Conservation (phyloP, 1,140 invertebrate species). For the Anoplophora glabripennis region DNA sequence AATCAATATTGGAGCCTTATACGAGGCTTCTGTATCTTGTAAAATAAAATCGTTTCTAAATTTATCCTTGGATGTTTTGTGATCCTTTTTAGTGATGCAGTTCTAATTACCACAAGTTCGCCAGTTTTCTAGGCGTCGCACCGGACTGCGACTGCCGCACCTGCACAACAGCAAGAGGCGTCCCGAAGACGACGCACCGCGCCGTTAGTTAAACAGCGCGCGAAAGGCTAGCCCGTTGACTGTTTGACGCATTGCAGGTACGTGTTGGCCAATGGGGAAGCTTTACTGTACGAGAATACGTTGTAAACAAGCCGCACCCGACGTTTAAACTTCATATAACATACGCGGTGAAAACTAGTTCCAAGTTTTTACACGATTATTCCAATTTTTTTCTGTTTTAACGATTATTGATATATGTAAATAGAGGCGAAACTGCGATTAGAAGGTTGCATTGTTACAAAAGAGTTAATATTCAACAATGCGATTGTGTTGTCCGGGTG, state of each 20-base stretch:
- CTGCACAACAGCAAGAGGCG: constrained; percentile 32
- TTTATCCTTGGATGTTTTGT: too few relatives aligned
- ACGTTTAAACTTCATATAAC: constrained; percentile 54
- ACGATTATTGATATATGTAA: too few relatives aligned
- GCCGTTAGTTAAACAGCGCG: constrained; percentile 37
- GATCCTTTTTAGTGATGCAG: too few relatives aligned
- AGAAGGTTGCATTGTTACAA: too few relatives aligned
- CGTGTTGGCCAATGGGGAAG: constrained; percentile 66
- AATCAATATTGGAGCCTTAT: too few relatives aligned
- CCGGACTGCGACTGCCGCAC: constrained; percentile 28
- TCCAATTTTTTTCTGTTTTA: too few relatives aligned
- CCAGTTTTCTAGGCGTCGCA: constrained; percentile 5
- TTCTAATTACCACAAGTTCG: too few relatives aligned
- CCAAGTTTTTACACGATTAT: constrained; percentile 51
- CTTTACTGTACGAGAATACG: constrained; percentile 48
- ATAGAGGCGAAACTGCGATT: too few relatives aligned
- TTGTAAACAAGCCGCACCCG: constrained; percentile 65
- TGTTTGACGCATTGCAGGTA: constrained; percentile 81
- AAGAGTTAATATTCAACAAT: neutral
- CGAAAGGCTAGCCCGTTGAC: constrained; percentile 30
- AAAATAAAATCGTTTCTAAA: too few relatives aligned
- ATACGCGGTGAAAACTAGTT: constrained; percentile 56
- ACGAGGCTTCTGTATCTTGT: too few relatives aligned
- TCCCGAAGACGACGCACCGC: constrained; percentile 34
- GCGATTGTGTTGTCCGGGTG: constrained; percentile 16